These are phyloP conservation scores for Drosophila auraria DNA, from an alignment of 1,140 invertebrate species.

Conservation along the genomic window DNA sequence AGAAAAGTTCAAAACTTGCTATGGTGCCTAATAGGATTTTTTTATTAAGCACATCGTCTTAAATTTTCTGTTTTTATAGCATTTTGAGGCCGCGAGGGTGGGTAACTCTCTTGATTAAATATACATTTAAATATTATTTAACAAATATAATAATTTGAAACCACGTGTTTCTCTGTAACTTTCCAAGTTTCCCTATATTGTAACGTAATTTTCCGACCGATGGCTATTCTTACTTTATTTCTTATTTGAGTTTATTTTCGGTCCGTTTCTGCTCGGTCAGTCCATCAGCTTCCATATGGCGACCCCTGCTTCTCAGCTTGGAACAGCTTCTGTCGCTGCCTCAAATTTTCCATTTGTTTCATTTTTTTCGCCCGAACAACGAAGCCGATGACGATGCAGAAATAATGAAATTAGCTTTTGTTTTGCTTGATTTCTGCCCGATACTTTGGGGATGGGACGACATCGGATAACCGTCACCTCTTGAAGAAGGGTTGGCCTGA, in stretches of 20 bases:
- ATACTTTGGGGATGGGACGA: not conserved
- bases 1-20: no score
- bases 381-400: constrained; percentile 51
- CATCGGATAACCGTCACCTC: constrained; percentile 25
- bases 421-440: constrained; percentile 31
- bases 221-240: constrained; percentile 9
- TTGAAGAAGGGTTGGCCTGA: not conserved
- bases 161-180: no score
- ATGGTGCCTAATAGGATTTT: no score
- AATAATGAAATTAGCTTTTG: constrained; percentile 75
- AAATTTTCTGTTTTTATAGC: no score
- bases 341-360: constrained; percentile 23
- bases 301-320: constrained; percentile 1
- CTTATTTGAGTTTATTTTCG: constrained; percentile 6
- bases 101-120: no score
- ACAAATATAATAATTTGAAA: no score
- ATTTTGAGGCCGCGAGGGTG: not conserved
- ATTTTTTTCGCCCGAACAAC: constrained; percentile 30
- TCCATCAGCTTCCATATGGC: constrained; percentile 27
- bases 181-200: not conserved
- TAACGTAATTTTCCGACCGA: not conserved
- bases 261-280: constrained; percentile 12
- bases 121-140: no score
- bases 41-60: no score
- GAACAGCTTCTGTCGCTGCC: constrained; percentile 14